These are phyloP conservation scores for Volucella inflata DNA, from an alignment of 2,888 invertebrate species.

Conservation along the genomic window DNA sequence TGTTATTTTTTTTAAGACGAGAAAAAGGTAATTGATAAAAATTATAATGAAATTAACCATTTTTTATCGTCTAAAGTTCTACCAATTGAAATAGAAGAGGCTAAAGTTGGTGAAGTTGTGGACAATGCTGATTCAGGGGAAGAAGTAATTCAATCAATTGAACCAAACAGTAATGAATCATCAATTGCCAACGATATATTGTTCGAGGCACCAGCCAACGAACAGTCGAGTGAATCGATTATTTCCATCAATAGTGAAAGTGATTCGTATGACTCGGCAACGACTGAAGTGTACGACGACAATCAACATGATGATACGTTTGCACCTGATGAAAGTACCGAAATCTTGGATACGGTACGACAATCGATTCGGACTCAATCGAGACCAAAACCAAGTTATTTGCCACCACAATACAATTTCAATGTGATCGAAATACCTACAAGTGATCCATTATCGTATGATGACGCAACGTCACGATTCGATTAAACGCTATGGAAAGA, in stretches of 20 bases:
- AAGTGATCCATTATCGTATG: background rate
- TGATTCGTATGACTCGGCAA: background rate
- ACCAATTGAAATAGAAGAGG: slow-evolving; percentile 1
- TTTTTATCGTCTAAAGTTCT: slow-evolving; percentile 4
- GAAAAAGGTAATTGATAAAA: background rate
- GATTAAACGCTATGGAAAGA: background rate
- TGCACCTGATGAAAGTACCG: background rate
- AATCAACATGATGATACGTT: background rate
- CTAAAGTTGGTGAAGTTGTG: background rate
- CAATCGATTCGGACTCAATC: slow-evolving; percentile 9
- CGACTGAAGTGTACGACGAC: background rate
- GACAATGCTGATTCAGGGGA: slow-evolving; percentile 7
- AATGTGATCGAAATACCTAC: background rate
- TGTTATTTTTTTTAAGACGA: slow-evolving; percentile 4
- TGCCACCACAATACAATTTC: slow-evolving; percentile 1
- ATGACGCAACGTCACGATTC: too few relatives aligned
- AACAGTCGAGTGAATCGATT: background rate
- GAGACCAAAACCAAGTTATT: slow-evolving; percentile 13
- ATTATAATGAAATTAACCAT: background rate
- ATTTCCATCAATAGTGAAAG: background rate
- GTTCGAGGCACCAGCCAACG: too few relatives aligned
- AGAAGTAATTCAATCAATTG: slow-evolving; percentile 4
- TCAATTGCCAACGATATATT: background rate
- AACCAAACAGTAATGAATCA: slow-evolving; percentile 6
- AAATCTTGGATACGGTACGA: slow-evolving; percentile 4